A percentile compares a stretch with the other conserved stretches of the same genome.
Evolutionary conservation across 1,140 invertebrate genomes (phyloP).

Genomic region (Cataglyphis hispanica): DNA sequence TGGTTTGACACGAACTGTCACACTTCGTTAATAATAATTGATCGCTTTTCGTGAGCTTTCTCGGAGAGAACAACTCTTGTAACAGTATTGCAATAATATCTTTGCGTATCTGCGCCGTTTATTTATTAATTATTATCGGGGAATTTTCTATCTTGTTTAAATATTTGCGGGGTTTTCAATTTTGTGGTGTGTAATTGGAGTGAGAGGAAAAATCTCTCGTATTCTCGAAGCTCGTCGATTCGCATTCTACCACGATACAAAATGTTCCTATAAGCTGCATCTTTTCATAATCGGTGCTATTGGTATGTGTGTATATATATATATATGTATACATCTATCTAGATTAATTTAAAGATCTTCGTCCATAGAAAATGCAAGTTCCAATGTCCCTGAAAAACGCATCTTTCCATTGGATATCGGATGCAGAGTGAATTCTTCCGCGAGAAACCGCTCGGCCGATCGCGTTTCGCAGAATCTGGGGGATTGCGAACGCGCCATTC

Average conservation of each 20-base stretch:
- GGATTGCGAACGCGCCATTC: constrained; percentile 23
- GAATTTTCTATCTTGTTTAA: not conserved
- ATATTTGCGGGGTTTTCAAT: not conserved
- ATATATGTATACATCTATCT: no score
- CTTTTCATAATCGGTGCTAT: no score
- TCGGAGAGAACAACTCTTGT: not conserved
- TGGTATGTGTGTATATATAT: no score
- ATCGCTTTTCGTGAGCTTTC: not conserved
- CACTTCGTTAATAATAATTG: not conserved
- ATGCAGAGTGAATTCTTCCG: no score
- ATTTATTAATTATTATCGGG: not conserved
- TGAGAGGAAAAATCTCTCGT: no score
- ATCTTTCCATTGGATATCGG: not conserved
- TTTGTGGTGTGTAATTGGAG: not conserved
- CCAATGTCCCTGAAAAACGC: not conserved
- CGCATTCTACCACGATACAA: no score
- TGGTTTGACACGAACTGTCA: not conserved
- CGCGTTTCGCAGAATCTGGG: no score
- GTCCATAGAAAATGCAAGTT: no score
- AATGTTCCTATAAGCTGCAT: no score
- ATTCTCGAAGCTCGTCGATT: no score
- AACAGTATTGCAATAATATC: not conserved
- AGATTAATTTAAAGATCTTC: no score
- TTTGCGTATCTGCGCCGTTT: not conserved
- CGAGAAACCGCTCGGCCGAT: not conserved